Conservation (phyloP, 2,797 vertebrate genomes). For the Megalops cyprinoides region DNA sequence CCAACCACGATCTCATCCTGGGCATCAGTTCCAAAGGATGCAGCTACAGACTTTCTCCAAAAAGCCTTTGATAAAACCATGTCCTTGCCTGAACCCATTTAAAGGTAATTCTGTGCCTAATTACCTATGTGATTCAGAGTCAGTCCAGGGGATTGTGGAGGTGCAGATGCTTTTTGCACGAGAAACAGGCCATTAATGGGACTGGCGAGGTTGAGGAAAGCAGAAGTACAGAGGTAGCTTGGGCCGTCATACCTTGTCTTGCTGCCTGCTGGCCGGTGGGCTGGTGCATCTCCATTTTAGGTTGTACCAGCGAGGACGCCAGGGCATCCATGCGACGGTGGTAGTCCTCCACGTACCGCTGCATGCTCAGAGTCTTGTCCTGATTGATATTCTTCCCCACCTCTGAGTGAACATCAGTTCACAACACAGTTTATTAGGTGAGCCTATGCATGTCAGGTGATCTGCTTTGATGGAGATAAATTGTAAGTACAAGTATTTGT, state of each 20-base stretch:
- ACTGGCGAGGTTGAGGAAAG: constrained; percentile 24
- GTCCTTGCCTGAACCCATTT: background rate
- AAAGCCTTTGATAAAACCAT: background rate
- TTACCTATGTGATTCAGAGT: background rate
- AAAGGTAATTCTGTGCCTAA: too few species aligned
- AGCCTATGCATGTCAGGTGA: too few species aligned
- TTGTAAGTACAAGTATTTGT: too few species aligned
- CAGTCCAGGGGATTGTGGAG: background rate
- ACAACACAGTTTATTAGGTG: too few species aligned
- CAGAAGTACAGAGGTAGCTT: accelerated
- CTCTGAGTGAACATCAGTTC: constrained; percentile 62
- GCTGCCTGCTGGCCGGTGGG: background rate
- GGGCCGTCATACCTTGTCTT: constrained; percentile 39
- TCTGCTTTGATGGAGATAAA: too few species aligned
- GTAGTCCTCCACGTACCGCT: constrained; percentile 72
- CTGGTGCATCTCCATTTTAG: constrained; percentile 29
- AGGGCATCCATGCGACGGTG: constrained; percentile 54
- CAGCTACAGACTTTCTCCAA: too few species aligned
- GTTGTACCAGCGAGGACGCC: constrained; percentile 38
- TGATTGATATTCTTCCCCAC: constrained; percentile 89
- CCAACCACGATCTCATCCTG: background rate
- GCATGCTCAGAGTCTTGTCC: constrained; percentile 76
- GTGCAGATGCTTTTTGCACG: background rate
- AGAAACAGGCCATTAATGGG: background rate
- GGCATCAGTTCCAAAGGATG: background rate